Percentiles rank a stretch among this genome's conserved stretches.
These are phyloP conservation scores for Fistularia commersonii DNA, from an alignment of 2,797 vertebrate species.

Conservation along the genomic window DNA sequence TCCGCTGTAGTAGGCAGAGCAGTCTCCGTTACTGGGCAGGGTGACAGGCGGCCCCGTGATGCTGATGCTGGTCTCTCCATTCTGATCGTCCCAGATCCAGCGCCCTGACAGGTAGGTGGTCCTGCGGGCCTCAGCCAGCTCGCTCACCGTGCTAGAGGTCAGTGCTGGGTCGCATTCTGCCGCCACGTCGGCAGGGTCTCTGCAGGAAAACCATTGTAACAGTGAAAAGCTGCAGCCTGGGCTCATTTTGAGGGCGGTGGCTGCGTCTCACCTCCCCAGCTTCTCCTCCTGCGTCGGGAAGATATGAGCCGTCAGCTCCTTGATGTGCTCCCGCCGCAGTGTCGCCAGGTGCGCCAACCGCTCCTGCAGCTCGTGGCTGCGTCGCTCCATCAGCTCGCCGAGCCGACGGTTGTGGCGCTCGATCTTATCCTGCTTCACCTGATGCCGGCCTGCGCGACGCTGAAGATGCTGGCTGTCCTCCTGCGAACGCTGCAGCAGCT, in stretches of 20 bases:
- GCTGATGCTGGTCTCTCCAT: constrained; percentile 94
- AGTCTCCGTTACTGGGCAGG: constrained; percentile 93
- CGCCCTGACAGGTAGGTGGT: constrained; percentile 95
- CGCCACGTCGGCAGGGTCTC: constrained; percentile 85
- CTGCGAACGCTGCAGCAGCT: constrained; percentile 81
- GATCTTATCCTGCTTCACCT: constrained; percentile 94
- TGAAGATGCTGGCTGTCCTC: constrained; percentile 89
- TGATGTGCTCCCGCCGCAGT: constrained; percentile 80
- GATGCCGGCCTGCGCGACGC: constrained; percentile 87
- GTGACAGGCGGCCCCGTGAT: constrained; percentile 89
- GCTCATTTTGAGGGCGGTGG: background rate
- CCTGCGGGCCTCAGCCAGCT: constrained; percentile 90
- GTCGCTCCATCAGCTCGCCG: constrained; percentile 84
- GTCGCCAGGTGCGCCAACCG: constrained; percentile 79
- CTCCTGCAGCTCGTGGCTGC: constrained; percentile 75
- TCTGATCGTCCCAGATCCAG: constrained; percentile 97
- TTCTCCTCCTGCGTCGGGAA: constrained; percentile 92
- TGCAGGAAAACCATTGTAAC: constrained; percentile 35
- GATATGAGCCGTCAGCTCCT: constrained; percentile 88
- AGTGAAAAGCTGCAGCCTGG: too few relatives aligned
- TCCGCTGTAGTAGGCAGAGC: constrained; percentile 94
- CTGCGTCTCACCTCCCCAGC: constrained; percentile 78
- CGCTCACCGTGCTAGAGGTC: constrained; percentile 94
- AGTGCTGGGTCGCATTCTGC: constrained; percentile 85
- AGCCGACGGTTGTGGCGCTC: constrained; percentile 87